phyloP scores from a whole-genome alignment of 64 coral and sea anemone genomes.

The Montipora efflorescens region DNA sequence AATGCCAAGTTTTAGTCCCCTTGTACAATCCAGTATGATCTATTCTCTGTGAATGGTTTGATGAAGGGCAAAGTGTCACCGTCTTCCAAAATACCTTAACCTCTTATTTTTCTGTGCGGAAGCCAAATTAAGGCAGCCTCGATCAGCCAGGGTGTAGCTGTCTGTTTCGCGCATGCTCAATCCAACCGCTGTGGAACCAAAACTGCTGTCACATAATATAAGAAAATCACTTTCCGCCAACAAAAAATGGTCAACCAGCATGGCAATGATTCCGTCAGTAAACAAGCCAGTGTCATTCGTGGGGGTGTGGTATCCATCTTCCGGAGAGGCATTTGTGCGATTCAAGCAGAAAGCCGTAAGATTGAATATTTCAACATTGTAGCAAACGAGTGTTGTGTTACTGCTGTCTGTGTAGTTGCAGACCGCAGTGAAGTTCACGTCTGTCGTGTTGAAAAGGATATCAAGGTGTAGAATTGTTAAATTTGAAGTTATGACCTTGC shows the following conservation, averaged over 20 bases:
- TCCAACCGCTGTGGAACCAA: constrained; percentile 90
- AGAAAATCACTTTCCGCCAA: constrained; percentile 85
- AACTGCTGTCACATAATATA: constrained; percentile 94
- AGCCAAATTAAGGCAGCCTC: constrained; percentile 54
- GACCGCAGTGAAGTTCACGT: constrained; percentile 48
- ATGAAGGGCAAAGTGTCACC: background rate
- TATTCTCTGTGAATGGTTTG: too few species aligned
- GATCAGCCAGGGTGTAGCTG: constrained; percentile 75
- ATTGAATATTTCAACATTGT: constrained; percentile 62
- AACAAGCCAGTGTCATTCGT: constrained; percentile 49
- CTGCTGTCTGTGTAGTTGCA: constrained; percentile 76
- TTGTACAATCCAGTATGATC: too few species aligned
- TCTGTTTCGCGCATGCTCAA: constrained; percentile 80
- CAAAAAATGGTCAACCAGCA: constrained; percentile 89
- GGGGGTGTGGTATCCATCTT: constrained; percentile 29
- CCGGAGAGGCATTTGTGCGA: constrained; percentile 35
- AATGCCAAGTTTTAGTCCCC: too few species aligned
- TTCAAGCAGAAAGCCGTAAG: constrained; percentile 68
- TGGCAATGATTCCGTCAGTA: constrained; percentile 81
- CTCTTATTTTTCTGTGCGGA: constrained; percentile 50
- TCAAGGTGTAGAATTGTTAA: constrained; percentile 83
- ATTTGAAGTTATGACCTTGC: constrained; percentile 77
- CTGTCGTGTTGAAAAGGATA: constrained; percentile 69
- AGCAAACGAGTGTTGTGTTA: constrained; percentile 54
- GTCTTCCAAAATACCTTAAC: constrained; percentile 68